Base-by-base conservation (phyloP, 2,888 invertebrate genomes). In the Dicyrtoma fusca region DNA sequence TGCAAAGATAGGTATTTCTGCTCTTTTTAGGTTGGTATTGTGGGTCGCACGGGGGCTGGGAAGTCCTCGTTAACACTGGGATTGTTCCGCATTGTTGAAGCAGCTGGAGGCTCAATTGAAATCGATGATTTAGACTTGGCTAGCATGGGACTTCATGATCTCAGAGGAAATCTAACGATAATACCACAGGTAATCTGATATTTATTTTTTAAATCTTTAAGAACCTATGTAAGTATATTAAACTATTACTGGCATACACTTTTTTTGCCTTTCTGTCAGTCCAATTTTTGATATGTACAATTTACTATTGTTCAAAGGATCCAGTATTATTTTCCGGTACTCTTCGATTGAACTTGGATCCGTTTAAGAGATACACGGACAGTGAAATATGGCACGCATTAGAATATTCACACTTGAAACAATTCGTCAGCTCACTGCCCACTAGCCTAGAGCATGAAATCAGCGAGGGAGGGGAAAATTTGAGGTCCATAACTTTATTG, bases 91-190 rank as follows among this genome's bases (percentile, higher is more conserved):
- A 64, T 64, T 14, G 26, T 64, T 11, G 64, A 64, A 21, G 49
- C 64, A 14, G 64, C 51, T 51, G 47, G 47, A n/a, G 63, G 63
- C 10, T 63, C 64, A 1, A 64, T 64, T 26, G n/a, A 34, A 4
- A 34, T 61, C 14, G 61, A 61, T 61, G 61, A 19, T 2, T 8
- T 5, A 34, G 8, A 94, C 83, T 91, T 96, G 79, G 85, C 92
- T 11, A 87, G 87, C 59, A 86, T 96, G 80, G 95, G 95, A 19
- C 87, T 96, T 59, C 95, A 95, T 84, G 90, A 91, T 82, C 85
- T 96, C 77, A 88, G 95, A 73, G 90, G 92, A 10, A 88, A 91
- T 77, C 87, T 95, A 80, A 94, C 94, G 57, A 94, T 95, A 82
- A 95, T 86, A 72, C 86, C 86, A n/a, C 86, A 69, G 44, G 69